Conservation (phyloP, 2,797 vertebrate genomes). For the Hypotaenidia philippensis region DNA sequence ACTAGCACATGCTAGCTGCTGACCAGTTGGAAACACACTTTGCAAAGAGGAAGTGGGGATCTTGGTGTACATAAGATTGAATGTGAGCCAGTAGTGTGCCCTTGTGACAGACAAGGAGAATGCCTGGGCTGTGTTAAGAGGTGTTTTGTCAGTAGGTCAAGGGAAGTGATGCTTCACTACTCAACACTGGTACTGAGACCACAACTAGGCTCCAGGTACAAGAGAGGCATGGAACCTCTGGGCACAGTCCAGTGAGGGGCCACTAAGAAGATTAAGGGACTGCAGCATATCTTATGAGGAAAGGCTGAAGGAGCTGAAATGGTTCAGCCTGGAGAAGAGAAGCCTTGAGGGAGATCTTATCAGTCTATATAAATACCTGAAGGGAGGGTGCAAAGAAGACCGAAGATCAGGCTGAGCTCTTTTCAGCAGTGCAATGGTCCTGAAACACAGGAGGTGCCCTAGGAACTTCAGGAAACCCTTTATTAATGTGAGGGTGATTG, state of each 20-base stretch:
- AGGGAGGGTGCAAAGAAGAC: neutral
- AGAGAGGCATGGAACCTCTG: neutral
- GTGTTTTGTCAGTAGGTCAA: neutral
- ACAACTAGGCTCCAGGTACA: rapidly evolving
- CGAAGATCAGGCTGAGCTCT: neutral
- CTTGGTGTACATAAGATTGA: neutral
- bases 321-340: neutral
- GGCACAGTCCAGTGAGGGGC: neutral
- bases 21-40: neutral
- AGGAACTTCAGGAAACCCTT: neutral
- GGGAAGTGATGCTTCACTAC: neutral
- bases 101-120: neutral
- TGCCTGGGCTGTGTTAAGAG: neutral
- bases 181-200: neutral
- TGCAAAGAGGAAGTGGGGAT: neutral
- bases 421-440: neutral
- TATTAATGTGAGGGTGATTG: neutral
- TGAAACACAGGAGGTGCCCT: neutral
- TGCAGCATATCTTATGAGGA: neutral
- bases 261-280: neutral
- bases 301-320: neutral
- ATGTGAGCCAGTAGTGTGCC: neutral
- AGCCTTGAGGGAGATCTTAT: neutral
- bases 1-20: neutral
- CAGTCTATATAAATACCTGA: neutral